Conservation (phyloP, 2,797 vertebrate species). For the Borostomias antarcticus region DNA sequence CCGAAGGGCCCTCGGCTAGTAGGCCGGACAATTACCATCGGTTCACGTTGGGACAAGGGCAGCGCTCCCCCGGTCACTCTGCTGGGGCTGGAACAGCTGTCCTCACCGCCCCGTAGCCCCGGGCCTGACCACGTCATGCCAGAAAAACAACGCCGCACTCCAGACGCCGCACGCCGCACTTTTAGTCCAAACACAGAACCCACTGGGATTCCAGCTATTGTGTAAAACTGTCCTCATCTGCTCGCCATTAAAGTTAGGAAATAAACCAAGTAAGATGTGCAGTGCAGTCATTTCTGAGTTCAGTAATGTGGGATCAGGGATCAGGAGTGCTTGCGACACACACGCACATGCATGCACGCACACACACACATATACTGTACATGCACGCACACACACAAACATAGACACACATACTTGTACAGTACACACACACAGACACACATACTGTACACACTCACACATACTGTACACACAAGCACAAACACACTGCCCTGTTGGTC, state of each 20-base stretch:
- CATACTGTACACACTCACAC: too few relatives aligned
- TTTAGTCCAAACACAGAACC: slow-evolving; percentile 37
- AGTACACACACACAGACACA: too few relatives aligned
- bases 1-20: slow-evolving; percentile 39
- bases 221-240: slow-evolving; percentile 52
- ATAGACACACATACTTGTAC: too few relatives aligned
- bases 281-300: slow-evolving; percentile 51
- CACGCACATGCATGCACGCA: not conserved
- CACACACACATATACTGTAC: too few relatives aligned
- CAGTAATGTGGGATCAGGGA: slow-evolving; percentile 17
- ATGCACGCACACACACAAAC: too few relatives aligned
- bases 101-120: slow-evolving; percentile 48
- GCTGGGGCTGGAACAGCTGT: slow-evolving; percentile 55
- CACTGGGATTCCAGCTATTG: slow-evolving; percentile 39
- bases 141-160: slow-evolving; percentile 37
- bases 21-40: slow-evolving; percentile 50
- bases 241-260: slow-evolving; percentile 54
- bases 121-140: slow-evolving; percentile 58
- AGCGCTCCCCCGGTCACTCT: slow-evolving; percentile 4
- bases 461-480: too few relatives aligned
- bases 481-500: slow-evolving; percentile 1
- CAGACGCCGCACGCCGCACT: slow-evolving; percentile 39
- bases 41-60: slow-evolving; percentile 61
- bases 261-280: slow-evolving; percentile 53
- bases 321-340: not conserved